Base-by-base conservation (phyloP, 2,888 invertebrate genomes). In the Rotaria socialis region DNA sequence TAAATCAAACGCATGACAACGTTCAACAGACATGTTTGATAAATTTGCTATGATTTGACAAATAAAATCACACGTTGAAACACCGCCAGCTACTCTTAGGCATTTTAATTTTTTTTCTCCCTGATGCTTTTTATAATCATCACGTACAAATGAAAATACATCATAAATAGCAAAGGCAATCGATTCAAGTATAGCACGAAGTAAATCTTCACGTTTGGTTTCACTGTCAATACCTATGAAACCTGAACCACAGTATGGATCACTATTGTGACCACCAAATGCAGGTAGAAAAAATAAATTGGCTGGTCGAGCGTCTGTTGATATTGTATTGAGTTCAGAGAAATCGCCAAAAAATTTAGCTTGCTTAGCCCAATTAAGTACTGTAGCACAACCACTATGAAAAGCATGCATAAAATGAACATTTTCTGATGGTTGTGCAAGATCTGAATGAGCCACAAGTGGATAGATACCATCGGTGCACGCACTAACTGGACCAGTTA, bases 151-250 rank as follows among this genome's bases (percentile, higher is more conserved):
- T 80, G 80, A 43, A 47, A 85, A 85, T n/a, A 85, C 41, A 41
- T 85, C 85, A 47, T 85, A 85, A n/a, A 86, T 67, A 35, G 60
- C 35, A 91, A 95, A 96, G 0, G 94, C 94, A 19, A 96, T 93
- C 87, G 96, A 94, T 91, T 96, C 96, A 35, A 96, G 91, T 85
- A 96, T 92, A 0, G 96, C 94, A 55, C 96, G 93, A 4, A 95
- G 93, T 88, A 96, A 90, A 89, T 96, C 95, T n/a, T 93, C 93
- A 88, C 94, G 94, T 0, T 91, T 93, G 0, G 95, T 95, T 0
- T 94, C 94, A 0, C 95, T 93, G 88, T 92, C 92, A 67, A 94
- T 90, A 0, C 95, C 95, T 58, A 96, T 92, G 90, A 96, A 95
- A 35, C 95, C 95, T 0, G 95, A 94, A 1, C 95, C 94, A 0